phyloP scores from a whole-genome alignment of 1,140 invertebrate genomes.

The Phenacoccus solenopsis region DNA sequence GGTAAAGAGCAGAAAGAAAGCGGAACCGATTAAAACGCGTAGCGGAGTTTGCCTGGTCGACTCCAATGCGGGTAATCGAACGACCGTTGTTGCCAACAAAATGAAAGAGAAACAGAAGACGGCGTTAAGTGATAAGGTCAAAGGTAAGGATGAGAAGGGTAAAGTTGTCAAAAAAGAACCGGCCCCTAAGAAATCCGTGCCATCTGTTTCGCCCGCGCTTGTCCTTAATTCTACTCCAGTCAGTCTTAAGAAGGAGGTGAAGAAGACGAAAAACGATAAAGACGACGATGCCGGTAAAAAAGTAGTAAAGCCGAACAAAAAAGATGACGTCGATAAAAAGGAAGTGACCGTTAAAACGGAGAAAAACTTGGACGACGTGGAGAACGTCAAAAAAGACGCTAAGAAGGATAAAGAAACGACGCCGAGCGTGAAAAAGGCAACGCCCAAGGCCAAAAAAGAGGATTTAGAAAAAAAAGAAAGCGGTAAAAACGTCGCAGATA shows the following conservation, averaged over 20 bases:
- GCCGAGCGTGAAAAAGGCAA: background rate
- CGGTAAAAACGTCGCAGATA: slow-evolving; percentile 11
- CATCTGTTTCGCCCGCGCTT: background rate
- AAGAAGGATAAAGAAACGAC: slow-evolving; percentile 21
- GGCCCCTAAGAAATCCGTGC: background rate
- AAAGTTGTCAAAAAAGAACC: background rate
- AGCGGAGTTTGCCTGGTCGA: background rate
- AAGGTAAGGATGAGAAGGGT: background rate
- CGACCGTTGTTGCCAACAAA: background rate
- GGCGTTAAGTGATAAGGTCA: background rate
- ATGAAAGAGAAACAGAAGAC: background rate
- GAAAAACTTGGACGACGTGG: background rate
- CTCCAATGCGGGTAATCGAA: background rate
- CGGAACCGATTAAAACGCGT: background rate
- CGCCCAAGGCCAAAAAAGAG: background rate
- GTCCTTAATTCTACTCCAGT: no score
- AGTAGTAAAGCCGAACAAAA: no score
- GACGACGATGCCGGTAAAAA: no score
- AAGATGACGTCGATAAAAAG: no score
- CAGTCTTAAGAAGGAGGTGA: background rate
- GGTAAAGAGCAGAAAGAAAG: background rate
- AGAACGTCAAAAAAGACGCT: background rate
- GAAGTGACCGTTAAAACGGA: no score
- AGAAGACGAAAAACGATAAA: background rate
- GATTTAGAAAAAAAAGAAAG: background rate